These are phyloP conservation scores for Trichechus manatus DNA, from an alignment of 2,113 vertebrate genomes.

Conservation along the genomic window DNA sequence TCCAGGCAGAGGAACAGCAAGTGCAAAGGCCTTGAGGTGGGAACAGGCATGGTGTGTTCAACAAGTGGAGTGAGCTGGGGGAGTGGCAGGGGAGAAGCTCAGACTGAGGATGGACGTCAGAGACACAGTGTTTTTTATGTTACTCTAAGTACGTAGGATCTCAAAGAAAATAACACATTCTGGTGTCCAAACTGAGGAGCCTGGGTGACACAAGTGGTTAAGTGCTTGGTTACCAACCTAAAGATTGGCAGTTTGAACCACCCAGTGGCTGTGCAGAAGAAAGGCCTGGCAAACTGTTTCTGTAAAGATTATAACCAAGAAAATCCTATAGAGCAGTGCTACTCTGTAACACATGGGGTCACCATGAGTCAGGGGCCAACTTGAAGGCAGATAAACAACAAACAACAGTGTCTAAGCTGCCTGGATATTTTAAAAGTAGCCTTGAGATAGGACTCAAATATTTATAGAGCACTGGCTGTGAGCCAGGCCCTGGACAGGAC, in stretches of 20 bases:
- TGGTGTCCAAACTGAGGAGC: neutral
- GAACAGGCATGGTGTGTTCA: neutral
- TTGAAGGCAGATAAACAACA: neutral
- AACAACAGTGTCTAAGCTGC: neutral
- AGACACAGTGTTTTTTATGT: neutral
- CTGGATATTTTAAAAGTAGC: neutral
- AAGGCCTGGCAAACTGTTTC: neutral
- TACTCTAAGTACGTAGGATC: neutral
- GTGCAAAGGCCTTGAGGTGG: neutral
- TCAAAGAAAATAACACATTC: constrained; percentile 25
- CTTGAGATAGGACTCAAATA: neutral
- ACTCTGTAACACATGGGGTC: too few relatives aligned
- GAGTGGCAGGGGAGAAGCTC: neutral
- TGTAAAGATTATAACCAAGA: neutral
- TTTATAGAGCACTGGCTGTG: neutral
- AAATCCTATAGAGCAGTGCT: neutral
- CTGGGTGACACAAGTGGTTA: neutral
- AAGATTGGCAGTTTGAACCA: neutral
- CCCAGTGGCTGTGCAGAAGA: neutral
- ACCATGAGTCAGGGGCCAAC: neutral
- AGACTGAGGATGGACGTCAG: neutral
- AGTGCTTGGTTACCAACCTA: neutral
- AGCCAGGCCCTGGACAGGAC: neutral
- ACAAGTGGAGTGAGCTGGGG: neutral
- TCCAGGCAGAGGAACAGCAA: neutral